Conservation (phyloP, 2,888 invertebrate species). For the Brachyptera putata region DNA sequence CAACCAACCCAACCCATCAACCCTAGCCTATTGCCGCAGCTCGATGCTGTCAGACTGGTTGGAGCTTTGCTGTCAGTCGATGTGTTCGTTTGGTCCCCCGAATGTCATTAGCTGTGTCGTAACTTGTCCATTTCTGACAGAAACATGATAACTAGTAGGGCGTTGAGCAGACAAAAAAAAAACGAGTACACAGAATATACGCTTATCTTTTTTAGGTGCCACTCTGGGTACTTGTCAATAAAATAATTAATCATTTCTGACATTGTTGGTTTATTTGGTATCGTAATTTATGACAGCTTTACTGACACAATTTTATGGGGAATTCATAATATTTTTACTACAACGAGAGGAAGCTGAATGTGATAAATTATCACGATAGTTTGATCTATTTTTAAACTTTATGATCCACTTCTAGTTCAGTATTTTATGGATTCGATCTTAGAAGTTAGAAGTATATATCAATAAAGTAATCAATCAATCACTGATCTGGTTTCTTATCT, state of each 20-base stretch:
- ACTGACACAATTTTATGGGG: neutral
- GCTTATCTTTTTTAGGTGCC: conserved; percentile 10
- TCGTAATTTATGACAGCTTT: conserved; percentile 1
- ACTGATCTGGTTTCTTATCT: too few species aligned
- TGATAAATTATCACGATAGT: neutral
- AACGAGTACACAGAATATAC: neutral
- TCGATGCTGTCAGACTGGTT: conserved; percentile 21
- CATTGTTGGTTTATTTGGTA: neutral
- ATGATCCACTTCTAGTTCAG: too few species aligned
- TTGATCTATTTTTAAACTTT: neutral
- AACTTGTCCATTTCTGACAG: conserved; percentile 43
- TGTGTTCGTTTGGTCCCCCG: conserved; percentile 12
- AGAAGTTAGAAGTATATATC: neutral
- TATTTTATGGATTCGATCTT: too few species aligned
- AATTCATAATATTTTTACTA: neutral
- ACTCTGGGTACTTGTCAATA: conserved; percentile 5
- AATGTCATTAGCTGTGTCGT: conserved; percentile 34
- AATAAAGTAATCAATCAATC: too few species aligned
- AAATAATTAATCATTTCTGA: conserved; percentile 14
- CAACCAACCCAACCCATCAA: conserved; percentile 24
- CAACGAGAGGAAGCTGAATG: neutral
- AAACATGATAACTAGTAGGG: conserved; percentile 33
- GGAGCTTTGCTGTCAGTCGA: conserved; percentile 18
- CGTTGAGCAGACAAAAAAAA: conserved; percentile 3
- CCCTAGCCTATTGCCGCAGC: conserved; percentile 26